Base-by-base conservation (phyloP, 2,888 invertebrate genomes). In the Drosophila sordidula region DNA sequence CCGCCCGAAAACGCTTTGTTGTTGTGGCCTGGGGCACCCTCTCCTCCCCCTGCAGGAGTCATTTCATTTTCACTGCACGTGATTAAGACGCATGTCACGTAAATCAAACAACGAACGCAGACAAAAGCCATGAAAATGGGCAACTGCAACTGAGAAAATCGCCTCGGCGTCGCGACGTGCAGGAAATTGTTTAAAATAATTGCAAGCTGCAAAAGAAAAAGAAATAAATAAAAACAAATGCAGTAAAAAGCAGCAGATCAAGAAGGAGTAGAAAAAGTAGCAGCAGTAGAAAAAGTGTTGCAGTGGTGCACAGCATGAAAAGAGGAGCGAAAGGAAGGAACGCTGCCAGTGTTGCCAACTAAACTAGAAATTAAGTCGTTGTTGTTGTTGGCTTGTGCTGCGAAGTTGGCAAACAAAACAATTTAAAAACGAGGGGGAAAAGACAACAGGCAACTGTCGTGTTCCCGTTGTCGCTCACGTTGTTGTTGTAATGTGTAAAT, bases 101-200 rank as follows among this genome's bases (percentile, higher is more conserved):
- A 77, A 76, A 69, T 65, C 78, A 74, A 71, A 79, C 86, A 80
- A 72, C 26, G 36, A 56, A 68, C 14, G 29, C 46, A 75, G 61
- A 67, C 63, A 74, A 76, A 64, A 67, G 56, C 54, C 65, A 64
- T 59, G 63, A 64, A 72, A 62, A 57, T 86, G 62, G 59, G 59
- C 56, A 75, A 54, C 61, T 45, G 46, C 59, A n/a, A 3, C 42
- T 36, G 34, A 58, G 16, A 64, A 58, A 58, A 50, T 67, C 51
- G 77, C 65, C 70, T 66, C 46, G 54, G 54, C 66, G 66, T 62
- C 66, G 54, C 66, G 64, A 66, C 66, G 65, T 65, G 80, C 83
- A 85, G 87, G 86, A 85, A 85, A 87, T 71, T 80, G 74, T 82
- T 87, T 78, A 80, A 85, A 80, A 82, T 85, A 84, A 87, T 80